Evolutionary conservation across 1,140 invertebrate species (phyloP), one percentile per base, ranked within the genome.

Genomic region (Trichonephila clavipes): DNA sequence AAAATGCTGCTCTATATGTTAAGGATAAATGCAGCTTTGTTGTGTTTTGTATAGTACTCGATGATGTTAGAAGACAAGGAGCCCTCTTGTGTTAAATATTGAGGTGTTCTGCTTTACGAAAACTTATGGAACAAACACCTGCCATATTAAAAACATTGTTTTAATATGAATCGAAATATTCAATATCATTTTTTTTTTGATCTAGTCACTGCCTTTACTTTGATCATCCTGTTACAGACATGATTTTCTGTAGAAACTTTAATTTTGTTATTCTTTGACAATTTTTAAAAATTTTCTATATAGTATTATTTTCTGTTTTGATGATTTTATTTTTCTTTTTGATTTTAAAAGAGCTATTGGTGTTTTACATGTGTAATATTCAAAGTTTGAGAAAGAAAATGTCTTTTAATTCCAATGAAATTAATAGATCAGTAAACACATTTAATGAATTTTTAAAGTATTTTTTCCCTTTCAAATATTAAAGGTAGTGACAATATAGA

Each of bases 81-180:
- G 16, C 28, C 77, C 90, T 64, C 21, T n/a, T 92, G 61, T 92
- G 61, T 92, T 44, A 92, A 85, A 92, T 85, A 92, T 61, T 77
- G 18, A 58, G 19, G 59, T 19, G 34, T n/a, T 85, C 40, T 34
- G 19, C 59, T 64, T 83, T 18, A 64, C 28, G 19, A 72, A 85
- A 90, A 82, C 82, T 92, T 77, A 24, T 92, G 90, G 90, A 92
- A 92, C 90, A 92, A 91, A 92, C 90, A 92, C 90, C 90, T 92
- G 89, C 77, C 21, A 59, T 58, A 28, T 85, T 58, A 24, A 77
- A 62, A 6, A 77, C 28, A 34, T 77, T 77, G 24, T n/a, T 83
- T 51, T 83, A 83, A 83, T 8, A 21, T 6, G 58, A 83, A 83
- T 58, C 28, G 16, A 77, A 40, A 77, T 77, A 16, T 7, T 40